Evolutionary conservation across 2,113 vertebrate genomes (phyloP), one percentile per base, ranked within the genome.

Genomic region (Saguinus imperator): DNA sequence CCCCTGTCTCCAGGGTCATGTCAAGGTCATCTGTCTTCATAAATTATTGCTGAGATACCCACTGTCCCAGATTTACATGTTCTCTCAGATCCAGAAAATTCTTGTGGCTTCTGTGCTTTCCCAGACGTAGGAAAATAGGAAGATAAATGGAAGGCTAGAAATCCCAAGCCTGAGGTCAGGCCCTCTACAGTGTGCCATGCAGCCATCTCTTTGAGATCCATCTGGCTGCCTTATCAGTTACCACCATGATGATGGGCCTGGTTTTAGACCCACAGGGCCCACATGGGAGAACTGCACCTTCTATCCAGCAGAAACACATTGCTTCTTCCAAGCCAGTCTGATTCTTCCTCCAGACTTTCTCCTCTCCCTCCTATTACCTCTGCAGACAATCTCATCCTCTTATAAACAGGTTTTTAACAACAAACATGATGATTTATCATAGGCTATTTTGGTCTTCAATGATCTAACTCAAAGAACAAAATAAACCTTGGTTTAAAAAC

Each of bases 1-100:
- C 23, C 20, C 66, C 8, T 79, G 45, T 89, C 81, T 85, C 55
- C 8, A 20, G 50, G 94, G 92, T 96, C 90, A 96, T 73, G 48
- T 18, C 16, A 52, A 93, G 87, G 95, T 95, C 94, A 92, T 96
- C 77, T 87, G 25, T 85, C 72, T 88, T 96, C 43, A 91, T 87
- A 89, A 93, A 21, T 91, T 93, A 83, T 64, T 88, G n/a, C 73
- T 76, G 66, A 77, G 45, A 57, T 89, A 87, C 4, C 11, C 25
- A 86, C 48, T 87, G 29, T 89, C 64, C 35, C 20, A 10, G 52
- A 88, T 81, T 77, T 68, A 92, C 10, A 73, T 55, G 2, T 4
- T 82, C 45, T 81, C 58, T 89, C 45, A 72, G 57, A 80, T 76
- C 37, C n/a, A 73, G 48, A 80, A 93, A 92, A 32, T 68, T 92